Percentiles rank a stretch among this genome's conserved stretches.
These are phyloP conservation scores for Bradypus variegatus DNA, from an alignment of 2,797 vertebrate genomes.

Conservation along the genomic window DNA sequence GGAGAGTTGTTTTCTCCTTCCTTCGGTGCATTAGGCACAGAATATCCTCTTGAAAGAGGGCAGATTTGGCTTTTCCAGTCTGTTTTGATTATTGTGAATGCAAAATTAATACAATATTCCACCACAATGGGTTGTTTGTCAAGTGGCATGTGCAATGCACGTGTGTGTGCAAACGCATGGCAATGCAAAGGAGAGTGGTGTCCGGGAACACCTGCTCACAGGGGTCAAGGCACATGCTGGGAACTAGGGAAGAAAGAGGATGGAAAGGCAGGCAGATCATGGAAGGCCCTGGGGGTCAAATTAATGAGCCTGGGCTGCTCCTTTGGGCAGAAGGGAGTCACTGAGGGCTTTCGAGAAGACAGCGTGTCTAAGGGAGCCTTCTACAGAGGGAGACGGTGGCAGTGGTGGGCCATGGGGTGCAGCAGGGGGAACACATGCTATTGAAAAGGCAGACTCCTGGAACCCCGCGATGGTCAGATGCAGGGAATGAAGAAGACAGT, in stretches of 20 bases:
- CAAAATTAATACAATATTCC: neutral
- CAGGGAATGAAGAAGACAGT: neutral
- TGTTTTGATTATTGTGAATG: no score
- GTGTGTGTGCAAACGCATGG: fast-evolving
- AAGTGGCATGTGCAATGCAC: neutral
- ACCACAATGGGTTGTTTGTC: neutral
- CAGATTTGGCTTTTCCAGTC: neutral
- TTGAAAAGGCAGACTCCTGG: neutral
- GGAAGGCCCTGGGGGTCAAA: neutral
- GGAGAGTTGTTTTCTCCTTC: neutral
- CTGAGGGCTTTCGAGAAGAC: neutral
- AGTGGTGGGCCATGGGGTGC: no score
- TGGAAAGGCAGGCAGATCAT: neutral
- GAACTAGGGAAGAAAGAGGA: no score
- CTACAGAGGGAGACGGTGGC: no score
- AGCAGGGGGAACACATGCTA: neutral
- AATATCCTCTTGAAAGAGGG: neutral
- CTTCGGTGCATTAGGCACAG: neutral
- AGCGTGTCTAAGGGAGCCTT: neutral
- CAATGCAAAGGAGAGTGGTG: fast-evolving
- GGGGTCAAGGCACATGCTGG: fast-evolving
- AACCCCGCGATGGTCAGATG: neutral
- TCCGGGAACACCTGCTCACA: neutral
- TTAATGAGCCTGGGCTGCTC: neutral
- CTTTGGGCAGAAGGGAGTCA: neutral